These are phyloP conservation scores for Orchesella flavescens DNA, from an alignment of 2,888 invertebrate species.

Conservation along the genomic window DNA sequence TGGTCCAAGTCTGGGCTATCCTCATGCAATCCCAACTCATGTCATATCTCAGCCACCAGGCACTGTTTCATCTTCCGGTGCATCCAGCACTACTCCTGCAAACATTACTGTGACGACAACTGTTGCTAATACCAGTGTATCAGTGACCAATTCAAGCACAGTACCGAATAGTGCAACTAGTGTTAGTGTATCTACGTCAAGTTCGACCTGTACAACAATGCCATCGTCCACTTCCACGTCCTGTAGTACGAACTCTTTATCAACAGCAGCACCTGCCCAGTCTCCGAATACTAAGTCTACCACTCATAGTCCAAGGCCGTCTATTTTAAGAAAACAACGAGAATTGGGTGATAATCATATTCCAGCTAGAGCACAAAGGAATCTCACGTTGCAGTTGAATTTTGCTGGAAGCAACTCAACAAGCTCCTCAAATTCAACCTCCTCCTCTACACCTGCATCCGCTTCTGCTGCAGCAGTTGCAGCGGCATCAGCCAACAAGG, in stretches of 20 bases:
- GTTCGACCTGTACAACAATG: constrained; percentile 49
- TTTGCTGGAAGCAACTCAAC: constrained; percentile 73
- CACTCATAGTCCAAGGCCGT: constrained; percentile 81
- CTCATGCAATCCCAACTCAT: constrained; percentile 69
- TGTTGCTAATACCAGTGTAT: constrained; percentile 41
- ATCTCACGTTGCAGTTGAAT: constrained; percentile 76
- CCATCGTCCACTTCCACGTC: constrained; percentile 59
- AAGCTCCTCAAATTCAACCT: constrained; percentile 58
- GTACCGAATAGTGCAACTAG: constrained; percentile 55
- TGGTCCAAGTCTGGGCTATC: constrained; percentile 15
- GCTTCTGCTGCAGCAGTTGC: constrained; percentile 63
- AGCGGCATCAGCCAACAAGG: constrained; percentile 69
- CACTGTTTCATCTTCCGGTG: constrained; percentile 42
- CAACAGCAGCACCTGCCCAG: constrained; percentile 72
- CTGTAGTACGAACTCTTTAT: constrained; percentile 57
- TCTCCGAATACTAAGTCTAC: constrained; percentile 75
- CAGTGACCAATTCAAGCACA: constrained; percentile 54
- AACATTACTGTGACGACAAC: constrained; percentile 49
- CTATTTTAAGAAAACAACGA: constrained; percentile 86
- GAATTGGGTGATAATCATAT: constrained; percentile 75
- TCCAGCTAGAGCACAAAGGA: constrained; percentile 80
- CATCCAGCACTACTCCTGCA: constrained; percentile 10
- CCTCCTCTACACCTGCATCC: constrained; percentile 63
- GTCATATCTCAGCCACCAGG: constrained; percentile 68
- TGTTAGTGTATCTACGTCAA: constrained; percentile 66